Evolutionary conservation across 2,113 vertebrate species (phyloP), one percentile per base, ranked within the genome.

Genomic region (Phoenicopterus ruber): DNA sequence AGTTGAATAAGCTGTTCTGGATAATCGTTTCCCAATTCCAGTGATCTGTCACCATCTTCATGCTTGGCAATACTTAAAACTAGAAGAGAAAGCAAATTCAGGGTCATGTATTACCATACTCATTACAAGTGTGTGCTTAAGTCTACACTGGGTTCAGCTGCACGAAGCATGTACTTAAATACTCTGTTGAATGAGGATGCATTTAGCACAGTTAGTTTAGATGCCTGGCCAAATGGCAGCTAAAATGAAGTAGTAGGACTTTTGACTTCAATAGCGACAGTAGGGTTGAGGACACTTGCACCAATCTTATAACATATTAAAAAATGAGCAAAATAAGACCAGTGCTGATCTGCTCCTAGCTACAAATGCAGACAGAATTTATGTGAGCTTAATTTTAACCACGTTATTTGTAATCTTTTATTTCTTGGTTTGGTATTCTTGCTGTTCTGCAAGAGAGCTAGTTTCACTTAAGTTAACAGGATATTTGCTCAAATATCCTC

Each of bases 371-470:
- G 88, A 86, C 72, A 86, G 86, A 86, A 79, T 96, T 96, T 95
- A 94, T 85, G 38, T 69, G 13, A 85, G 73, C 90, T 88, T 96
- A 90, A 93, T 94, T 95, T 95, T 96, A 73, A 93, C 58, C 61
- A 79, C 76, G 62, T 92, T 96, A 81, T 90, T 96, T 63, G 84
- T 79, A 34, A 67, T 89, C 18, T 88, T 34, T 95, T 94, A 86
- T 90, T 97, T 98, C 94, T 98, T 91, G 81, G 73, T 97, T 97
- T 94, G 3, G 0, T 72, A 57, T 79, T 55, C 40, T 72, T 63
- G 11, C 21, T 61, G 34, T 49, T 87, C 34, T 36, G 26, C 22
- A 61, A 50, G 66, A 76, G 46, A 54, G 36, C 15, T 47, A 31
- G 8, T 89, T 95, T 84, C 70, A 38, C 31, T 19, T 52, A 47